Evolutionary conservation across 2,888 invertebrate species (phyloP).

Genomic region (Eupeodes luniger): DNA sequence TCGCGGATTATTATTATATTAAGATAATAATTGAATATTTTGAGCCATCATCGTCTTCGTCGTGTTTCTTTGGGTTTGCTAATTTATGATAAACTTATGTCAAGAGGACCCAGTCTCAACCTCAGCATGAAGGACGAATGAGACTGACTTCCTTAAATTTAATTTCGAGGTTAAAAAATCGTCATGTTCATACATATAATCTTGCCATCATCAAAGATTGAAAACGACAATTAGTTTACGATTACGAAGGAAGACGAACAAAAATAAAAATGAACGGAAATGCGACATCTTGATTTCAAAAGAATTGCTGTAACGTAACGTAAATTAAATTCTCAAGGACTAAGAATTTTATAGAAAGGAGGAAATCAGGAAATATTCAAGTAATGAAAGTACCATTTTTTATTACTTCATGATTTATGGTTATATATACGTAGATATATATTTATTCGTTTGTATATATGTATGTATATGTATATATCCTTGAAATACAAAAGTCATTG

Average conservation of each 20-base stretch:
- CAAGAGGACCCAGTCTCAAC: background rate
- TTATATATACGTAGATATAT: constrained; percentile 33
- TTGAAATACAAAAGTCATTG: background rate
- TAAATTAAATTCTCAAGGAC: constrained; percentile 37
- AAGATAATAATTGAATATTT: constrained; percentile 59
- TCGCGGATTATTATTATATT: constrained; percentile 55
- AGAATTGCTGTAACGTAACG: constrained; percentile 7
- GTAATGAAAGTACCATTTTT: constrained; percentile 8
- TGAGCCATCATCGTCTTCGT: background rate
- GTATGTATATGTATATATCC: background rate
- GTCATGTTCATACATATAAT: background rate
- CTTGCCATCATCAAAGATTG: constrained; percentile 23
- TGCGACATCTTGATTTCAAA: constrained; percentile 53
- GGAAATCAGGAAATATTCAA: background rate
- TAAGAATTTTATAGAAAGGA: constrained; percentile 21
- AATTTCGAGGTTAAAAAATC: constrained; percentile 43
- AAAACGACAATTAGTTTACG: constrained; percentile 59
- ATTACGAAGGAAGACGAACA: constrained; percentile 3
- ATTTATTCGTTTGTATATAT: constrained; percentile 51
- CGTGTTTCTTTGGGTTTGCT: background rate
- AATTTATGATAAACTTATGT: constrained; percentile 37
- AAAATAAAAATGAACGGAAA: constrained; percentile 11
- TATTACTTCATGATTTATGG: constrained; percentile 37
- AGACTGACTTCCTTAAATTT: constrained; percentile 4
- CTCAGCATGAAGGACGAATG: no score